Conservation (phyloP, 1,140 invertebrate species). For the Macrostomum lignano region DNA sequence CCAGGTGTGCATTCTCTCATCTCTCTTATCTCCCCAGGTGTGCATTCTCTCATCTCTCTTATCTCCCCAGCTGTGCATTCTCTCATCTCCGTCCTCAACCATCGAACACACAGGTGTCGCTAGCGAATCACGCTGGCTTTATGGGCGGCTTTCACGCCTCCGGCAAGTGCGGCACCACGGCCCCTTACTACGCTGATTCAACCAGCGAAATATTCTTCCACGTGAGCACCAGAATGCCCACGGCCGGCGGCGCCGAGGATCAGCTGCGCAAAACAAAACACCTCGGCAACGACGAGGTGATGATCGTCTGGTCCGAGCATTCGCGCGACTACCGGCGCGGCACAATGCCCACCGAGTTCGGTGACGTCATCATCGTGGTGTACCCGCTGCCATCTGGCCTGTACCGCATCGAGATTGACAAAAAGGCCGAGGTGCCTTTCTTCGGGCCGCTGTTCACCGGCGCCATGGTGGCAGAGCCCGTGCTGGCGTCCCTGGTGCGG, state of each 20-base stretch:
- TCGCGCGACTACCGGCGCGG: constrained; percentile 68
- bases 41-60: no score
- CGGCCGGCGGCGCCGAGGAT: no score
- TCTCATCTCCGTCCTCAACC: no score
- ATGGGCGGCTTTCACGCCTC: constrained; percentile 68
- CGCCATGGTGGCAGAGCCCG: constrained; percentile 49
- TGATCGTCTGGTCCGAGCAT: constrained; percentile 97
- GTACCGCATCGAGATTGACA: constrained; percentile 48
- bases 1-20: no score
- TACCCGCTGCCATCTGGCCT: constrained; percentile 52
- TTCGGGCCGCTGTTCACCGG: constrained; percentile 89
- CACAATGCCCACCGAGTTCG: constrained; percentile 93
- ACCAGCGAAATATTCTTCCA: constrained; percentile 68
- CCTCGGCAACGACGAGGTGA: constrained; percentile 90
- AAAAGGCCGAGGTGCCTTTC: constrained; percentile 50
- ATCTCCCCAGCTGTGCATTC: no score
- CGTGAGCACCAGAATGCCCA: constrained; percentile 85
- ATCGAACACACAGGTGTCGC: no score
- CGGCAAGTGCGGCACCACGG: constrained; percentile 57
- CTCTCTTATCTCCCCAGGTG: no score
- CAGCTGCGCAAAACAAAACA: constrained; percentile 72
- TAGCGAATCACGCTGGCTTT: constrained; percentile 79
- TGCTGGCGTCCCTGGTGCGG: constrained; percentile 56
- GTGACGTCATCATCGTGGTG: constrained; percentile 83
- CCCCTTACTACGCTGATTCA: constrained; percentile 81